Conservation (phyloP, 2,888 invertebrate species). For the Bembecia ichneumoniformis region DNA sequence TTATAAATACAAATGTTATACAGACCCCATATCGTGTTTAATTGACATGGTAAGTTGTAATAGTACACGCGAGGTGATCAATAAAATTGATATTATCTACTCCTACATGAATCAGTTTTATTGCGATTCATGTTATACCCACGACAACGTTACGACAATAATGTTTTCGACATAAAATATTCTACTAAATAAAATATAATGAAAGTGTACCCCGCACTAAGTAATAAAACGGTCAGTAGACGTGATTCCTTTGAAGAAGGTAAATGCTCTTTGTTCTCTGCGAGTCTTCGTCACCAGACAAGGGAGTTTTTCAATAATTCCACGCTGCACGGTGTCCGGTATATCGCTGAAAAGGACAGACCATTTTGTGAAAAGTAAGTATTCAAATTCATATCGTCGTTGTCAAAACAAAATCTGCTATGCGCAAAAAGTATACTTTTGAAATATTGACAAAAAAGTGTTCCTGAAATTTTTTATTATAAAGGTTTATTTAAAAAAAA, state of each 20-base stretch:
- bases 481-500: no score
- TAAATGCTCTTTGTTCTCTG: conserved; percentile 59
- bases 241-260: conserved; percentile 26
- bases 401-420: no score
- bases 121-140: conserved; percentile 4
- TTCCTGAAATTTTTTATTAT: no score
- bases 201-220: conserved; percentile 45
- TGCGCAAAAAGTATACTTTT: no score
- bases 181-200: conserved; percentile 15
- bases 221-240: conserved; percentile 15
- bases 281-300: conserved; percentile 79
- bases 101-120: conserved; percentile 30
- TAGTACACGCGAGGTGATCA: conserved; percentile 37
- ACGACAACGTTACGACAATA: neutral
- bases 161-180: neutral
- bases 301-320: conserved; percentile 83
- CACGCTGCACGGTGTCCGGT: conserved; percentile 83
- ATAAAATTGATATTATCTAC: conserved; percentile 42
- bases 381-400: no score
- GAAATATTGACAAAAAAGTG: no score
- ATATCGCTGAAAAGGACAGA: conserved; percentile 81
- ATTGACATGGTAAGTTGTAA: neutral
- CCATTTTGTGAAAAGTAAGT: conserved; percentile 84
- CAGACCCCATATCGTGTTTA: no score
- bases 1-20: no score